Evolutionary conservation across 2,113 vertebrate genomes (phyloP).

Genomic region (Gymnarchus niloticus): DNA sequence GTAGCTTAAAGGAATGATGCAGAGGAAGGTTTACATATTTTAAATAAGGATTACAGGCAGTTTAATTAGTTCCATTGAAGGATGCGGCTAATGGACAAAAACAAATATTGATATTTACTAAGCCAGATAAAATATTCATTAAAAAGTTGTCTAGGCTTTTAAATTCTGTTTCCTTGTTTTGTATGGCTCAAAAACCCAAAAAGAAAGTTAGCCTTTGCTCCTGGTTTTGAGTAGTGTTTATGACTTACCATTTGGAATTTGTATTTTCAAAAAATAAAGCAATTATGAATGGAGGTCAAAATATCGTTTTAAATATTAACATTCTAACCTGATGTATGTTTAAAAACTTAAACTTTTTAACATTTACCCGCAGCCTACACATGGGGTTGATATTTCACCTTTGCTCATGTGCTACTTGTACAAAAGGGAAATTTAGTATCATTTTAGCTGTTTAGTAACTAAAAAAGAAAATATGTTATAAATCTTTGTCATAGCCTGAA

Average conservation of each 20-base stretch:
- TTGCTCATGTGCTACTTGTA: too few species aligned
- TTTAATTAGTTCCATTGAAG: background rate
- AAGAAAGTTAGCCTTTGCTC: background rate
- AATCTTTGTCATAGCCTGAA: too few species aligned
- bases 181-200: background rate
- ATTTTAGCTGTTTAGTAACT: too few species aligned
- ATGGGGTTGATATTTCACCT: too few species aligned
- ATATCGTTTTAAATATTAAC: background rate
- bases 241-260: background rate
- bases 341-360: too few species aligned
- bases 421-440: too few species aligned
- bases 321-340: too few species aligned
- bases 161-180: too few species aligned
- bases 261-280: background rate
- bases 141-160: background rate
- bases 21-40: background rate
- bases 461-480: too few species aligned
- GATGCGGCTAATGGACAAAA: background rate
- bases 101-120: conserved; percentile 4
- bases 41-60: conserved; percentile 7
- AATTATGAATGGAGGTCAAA: background rate
- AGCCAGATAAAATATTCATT: conserved; percentile 14
- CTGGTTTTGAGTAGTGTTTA: background rate
- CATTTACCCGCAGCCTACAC: too few species aligned
- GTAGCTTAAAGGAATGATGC: background rate